Conservation (phyloP, 2,113 vertebrate genomes). For the Centropristis striata region DNA sequence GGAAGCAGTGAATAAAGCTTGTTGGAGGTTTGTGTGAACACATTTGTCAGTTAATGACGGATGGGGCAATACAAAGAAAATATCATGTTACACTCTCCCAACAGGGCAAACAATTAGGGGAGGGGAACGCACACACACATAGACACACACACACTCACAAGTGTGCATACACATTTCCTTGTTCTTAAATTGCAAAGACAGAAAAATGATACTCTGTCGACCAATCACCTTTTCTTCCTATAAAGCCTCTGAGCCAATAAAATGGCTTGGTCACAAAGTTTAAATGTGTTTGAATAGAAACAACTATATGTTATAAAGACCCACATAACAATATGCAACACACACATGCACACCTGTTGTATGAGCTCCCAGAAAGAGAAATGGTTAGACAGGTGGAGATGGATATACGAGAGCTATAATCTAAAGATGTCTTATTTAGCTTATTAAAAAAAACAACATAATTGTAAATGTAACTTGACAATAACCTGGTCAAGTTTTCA, state of each 20-base stretch:
- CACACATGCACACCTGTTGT: background rate
- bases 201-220: conserved; percentile 18
- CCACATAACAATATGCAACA: background rate
- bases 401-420: background rate
- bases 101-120: conserved; percentile 38
- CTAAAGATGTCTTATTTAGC: background rate
- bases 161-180: background rate
- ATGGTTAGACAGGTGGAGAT: background rate
- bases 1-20: conserved; percentile 5
- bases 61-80: conserved; percentile 64
- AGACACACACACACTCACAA: conserved; percentile 9
- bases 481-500: no score
- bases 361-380: background rate
- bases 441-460: no score
- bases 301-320: background rate
- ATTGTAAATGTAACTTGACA: no score
- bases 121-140: background rate
- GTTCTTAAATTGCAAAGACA: conserved; percentile 12
- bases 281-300: conserved; percentile 45
- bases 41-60: conserved; percentile 35
- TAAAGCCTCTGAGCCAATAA: conserved; percentile 10
- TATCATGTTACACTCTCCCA: conserved; percentile 70
- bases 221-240: conserved; percentile 29
- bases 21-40: conserved; percentile 34
- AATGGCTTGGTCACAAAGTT: conserved; percentile 8